phyloP scores from a whole-genome alignment of 2,888 invertebrate genomes.

The Leucophenga montana region DNA sequence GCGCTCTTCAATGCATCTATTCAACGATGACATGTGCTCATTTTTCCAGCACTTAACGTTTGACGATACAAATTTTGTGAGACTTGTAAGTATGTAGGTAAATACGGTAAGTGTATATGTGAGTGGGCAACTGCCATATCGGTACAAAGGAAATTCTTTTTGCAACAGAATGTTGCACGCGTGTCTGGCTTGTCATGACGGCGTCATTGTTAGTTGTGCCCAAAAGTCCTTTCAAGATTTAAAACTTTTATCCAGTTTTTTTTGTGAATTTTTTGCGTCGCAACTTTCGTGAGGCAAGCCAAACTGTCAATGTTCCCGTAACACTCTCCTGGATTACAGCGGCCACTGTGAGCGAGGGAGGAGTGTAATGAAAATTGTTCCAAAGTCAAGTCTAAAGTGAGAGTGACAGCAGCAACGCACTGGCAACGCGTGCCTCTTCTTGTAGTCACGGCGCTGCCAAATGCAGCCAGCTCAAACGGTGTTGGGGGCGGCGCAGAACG shows the following conservation, averaged over 20 bases:
- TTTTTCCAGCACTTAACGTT: no score
- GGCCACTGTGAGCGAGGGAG: slow-evolving; percentile 34
- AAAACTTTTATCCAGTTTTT: slow-evolving; percentile 39
- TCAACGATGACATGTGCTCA: no score
- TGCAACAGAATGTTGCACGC: slow-evolving; percentile 41
- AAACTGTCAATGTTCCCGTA: neutral
- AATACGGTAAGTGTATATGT: neutral
- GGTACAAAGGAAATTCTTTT: slow-evolving; percentile 32
- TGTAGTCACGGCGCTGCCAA: neutral
- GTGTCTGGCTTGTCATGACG: slow-evolving; percentile 39
- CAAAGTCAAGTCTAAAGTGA: slow-evolving; percentile 68
- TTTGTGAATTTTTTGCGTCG: slow-evolving; percentile 10
- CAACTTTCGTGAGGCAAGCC: neutral
- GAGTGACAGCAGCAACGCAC: slow-evolving; percentile 54
- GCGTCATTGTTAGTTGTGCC: slow-evolving; percentile 25
- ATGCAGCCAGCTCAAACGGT: no score
- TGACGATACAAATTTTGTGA: neutral
- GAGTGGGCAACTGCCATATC: neutral
- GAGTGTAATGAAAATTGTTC: slow-evolving; percentile 66
- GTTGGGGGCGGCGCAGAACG: no score
- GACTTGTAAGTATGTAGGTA: neutral
- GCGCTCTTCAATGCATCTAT: no score
- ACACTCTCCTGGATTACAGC: slow-evolving; percentile 16
- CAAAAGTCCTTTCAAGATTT: slow-evolving; percentile 56
- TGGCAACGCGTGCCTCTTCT: slow-evolving; percentile 28